phyloP scores from a whole-genome alignment of 2,797 vertebrate species.

The Cichlasoma orientale region DNA sequence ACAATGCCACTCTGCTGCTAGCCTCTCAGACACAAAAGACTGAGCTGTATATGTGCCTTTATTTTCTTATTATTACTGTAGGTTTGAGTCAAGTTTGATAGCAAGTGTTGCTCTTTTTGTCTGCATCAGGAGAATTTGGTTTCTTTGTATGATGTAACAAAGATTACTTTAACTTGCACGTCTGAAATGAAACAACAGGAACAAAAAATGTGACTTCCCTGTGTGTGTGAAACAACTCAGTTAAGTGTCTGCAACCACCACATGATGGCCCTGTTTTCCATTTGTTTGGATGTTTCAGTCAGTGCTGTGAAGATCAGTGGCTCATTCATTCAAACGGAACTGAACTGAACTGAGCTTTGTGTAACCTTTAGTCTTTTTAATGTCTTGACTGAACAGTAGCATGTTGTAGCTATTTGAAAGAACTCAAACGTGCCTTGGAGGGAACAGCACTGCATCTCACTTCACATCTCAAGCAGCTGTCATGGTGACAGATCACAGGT shows the following conservation, averaged over 20 bases:
- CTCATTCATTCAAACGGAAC: slow-evolving; percentile 37
- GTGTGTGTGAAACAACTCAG: slow-evolving; percentile 19
- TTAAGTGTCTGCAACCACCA: slow-evolving; percentile 44
- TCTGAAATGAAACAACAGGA: slow-evolving; percentile 49
- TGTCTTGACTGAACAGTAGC: slow-evolving; percentile 28
- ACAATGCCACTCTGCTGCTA: slow-evolving; percentile 64
- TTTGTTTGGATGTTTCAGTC: slow-evolving; percentile 37
- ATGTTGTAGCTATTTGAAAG: slow-evolving; percentile 36
- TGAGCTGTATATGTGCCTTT: slow-evolving; percentile 82
- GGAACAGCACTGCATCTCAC: slow-evolving; percentile 30
- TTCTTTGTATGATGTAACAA: slow-evolving; percentile 50
- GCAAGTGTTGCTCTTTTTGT: slow-evolving; percentile 50
- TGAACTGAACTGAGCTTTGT: slow-evolving; percentile 11
- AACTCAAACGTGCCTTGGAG: slow-evolving; percentile 75
- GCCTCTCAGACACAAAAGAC: slow-evolving; percentile 30
- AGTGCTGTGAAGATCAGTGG: slow-evolving; percentile 18
- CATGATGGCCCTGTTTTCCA: slow-evolving; percentile 31
- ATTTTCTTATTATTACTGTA: slow-evolving; percentile 67
- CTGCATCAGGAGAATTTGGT: slow-evolving; percentile 48
- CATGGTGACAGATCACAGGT: not conserved
- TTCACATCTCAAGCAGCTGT: slow-evolving; percentile 13
- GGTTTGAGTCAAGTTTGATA: slow-evolving; percentile 64
- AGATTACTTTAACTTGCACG: slow-evolving; percentile 71
- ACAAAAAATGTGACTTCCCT: slow-evolving; percentile 60
- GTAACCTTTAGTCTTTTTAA: not conserved